Evolutionary conservation across 2,888 invertebrate species (phyloP).

Genomic region (Diaprepes abbreviatus): DNA sequence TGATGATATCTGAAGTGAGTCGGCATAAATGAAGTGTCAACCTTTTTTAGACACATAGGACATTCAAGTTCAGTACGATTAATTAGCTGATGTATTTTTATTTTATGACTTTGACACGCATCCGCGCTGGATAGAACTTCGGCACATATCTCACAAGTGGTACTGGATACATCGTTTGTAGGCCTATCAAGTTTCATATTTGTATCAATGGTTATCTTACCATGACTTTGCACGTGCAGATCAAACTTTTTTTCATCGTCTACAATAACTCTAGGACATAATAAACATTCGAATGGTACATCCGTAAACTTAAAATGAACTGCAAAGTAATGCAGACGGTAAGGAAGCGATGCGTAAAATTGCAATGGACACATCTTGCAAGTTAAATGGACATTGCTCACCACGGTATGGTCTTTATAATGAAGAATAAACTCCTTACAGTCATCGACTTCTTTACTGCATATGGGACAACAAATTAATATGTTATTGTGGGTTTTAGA

Average conservation of each 20-base stretch:
- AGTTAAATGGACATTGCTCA: not conserved
- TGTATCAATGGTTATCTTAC: not conserved
- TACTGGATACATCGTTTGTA: not conserved
- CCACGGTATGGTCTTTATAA: not conserved
- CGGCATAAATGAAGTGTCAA: not conserved
- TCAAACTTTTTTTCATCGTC: constrained; percentile 21
- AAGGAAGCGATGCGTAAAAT: not conserved
- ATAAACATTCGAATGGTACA: constrained; percentile 11
- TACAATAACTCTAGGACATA: not conserved
- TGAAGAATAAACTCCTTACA: not conserved
- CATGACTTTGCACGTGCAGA: constrained; percentile 24
- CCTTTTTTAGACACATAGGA: not conserved
- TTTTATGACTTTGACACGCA: not conserved
- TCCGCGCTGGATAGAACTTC: not conserved
- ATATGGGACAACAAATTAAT: not conserved
- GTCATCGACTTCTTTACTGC: not conserved
- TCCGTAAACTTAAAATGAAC: not conserved
- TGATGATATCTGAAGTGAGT: too few species aligned
- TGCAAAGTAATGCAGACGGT: not conserved
- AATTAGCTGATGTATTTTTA: not conserved
- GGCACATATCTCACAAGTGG: constrained; percentile 21
- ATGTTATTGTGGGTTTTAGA: not conserved
- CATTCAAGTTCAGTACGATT: not conserved
- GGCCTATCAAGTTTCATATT: not conserved
- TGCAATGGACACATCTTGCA: not conserved